These are phyloP conservation scores for Schizaphis graminum DNA, from an alignment of 2,888 invertebrate species.

Conservation along the genomic window DNA sequence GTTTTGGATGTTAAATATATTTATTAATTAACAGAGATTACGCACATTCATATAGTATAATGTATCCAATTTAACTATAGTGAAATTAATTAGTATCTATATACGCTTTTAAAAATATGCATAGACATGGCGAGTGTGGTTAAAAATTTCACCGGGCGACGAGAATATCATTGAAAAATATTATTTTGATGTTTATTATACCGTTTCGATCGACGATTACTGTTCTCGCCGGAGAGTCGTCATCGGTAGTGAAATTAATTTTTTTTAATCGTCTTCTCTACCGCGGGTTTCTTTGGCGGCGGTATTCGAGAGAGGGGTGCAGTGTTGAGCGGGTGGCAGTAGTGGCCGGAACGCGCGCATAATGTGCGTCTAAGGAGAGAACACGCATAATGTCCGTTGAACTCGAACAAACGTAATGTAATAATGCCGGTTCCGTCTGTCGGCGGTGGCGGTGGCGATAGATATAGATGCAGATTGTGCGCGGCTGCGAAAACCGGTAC, in stretches of 20 bases:
- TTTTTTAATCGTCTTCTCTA: neutral
- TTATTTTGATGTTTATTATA: neutral
- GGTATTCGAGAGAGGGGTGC: neutral
- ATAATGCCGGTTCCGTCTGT: slow-evolving; percentile 49
- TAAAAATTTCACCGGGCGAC: neutral
- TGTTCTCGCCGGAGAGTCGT: neutral
- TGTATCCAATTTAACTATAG: too few relatives aligned
- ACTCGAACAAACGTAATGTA: slow-evolving; percentile 47
- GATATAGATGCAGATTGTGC: slow-evolving; percentile 34
- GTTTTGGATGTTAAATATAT: too few relatives aligned
- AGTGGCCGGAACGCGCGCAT: neutral
- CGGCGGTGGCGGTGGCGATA: slow-evolving; percentile 33
- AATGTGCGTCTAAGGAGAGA: neutral
- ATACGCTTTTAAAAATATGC: neutral
- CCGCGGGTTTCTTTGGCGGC: neutral
- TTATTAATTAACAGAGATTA: too few relatives aligned
- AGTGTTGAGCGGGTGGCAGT: too few relatives aligned
- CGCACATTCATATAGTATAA: too few relatives aligned
- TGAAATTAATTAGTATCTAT: neutral
- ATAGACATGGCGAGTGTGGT: neutral
- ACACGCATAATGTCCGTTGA: slow-evolving; percentile 39
- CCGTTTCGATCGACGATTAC: neutral
- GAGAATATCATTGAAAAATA: neutral
- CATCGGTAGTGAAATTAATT: neutral
- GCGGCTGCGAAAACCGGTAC: slow-evolving; percentile 48